These are phyloP conservation scores for Penaeus indicus DNA, from an alignment of 1,140 invertebrate species.

Conservation along the genomic window DNA sequence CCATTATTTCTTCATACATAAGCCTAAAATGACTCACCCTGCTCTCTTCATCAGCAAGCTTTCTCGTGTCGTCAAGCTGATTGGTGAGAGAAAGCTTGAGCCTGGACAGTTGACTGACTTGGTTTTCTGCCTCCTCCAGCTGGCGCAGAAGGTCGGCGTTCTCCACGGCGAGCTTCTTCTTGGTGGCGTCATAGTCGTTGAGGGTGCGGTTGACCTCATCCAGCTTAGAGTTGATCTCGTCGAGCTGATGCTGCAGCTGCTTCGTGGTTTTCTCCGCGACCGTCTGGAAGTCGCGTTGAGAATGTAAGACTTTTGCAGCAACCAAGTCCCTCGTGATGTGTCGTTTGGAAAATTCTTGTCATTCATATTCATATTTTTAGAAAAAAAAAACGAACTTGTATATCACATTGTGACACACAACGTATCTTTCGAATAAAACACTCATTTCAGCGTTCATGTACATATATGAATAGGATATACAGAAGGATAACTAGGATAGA, in stretches of 20 bases:
- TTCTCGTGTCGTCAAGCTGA: constrained; percentile 34
- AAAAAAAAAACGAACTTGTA: too few species aligned
- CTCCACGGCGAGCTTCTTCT: constrained; percentile 70
- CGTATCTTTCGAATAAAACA: too few species aligned
- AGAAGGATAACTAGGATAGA: too few species aligned
- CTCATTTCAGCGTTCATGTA: too few species aligned
- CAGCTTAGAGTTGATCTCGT: constrained; percentile 74
- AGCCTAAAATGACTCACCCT: constrained; percentile 69
- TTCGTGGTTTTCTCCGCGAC: constrained; percentile 72
- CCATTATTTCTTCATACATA: too few species aligned
- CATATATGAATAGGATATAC: too few species aligned
- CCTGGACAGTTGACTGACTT: constrained; percentile 71
- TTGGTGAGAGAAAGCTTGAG: constrained; percentile 46
- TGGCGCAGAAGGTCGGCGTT: constrained; percentile 73
- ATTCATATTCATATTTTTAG: too few species aligned
- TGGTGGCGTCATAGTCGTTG: constrained; percentile 29
- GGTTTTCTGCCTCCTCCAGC: constrained; percentile 76
- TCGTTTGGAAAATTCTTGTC: too few species aligned
- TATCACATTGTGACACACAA: too few species aligned
- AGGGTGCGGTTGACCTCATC: constrained; percentile 69
- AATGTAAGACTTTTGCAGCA: neutral
- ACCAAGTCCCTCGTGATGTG: too few species aligned
- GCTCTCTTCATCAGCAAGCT: constrained; percentile 65
- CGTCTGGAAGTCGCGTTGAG: constrained; percentile 70
- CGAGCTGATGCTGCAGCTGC: constrained; percentile 73